These are phyloP conservation scores for Aeoliscus strigatus DNA, from an alignment of 2,797 vertebrate genomes.

Conservation along the genomic window DNA sequence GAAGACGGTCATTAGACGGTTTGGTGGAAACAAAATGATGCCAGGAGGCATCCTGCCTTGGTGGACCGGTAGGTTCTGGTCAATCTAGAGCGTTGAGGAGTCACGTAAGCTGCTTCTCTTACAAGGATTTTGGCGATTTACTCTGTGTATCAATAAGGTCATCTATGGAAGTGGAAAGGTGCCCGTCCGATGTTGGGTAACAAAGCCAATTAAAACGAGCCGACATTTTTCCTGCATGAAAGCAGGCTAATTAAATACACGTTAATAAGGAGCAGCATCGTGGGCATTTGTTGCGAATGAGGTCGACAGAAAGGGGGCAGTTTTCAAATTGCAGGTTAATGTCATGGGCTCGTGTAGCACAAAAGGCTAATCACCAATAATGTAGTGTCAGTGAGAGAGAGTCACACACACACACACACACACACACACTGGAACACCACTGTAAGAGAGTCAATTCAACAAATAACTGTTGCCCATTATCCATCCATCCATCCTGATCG, in stretches of 20 bases:
- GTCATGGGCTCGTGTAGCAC: background rate
- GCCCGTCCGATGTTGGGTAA: conserved; percentile 56
- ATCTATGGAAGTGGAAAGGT: conserved; percentile 61
- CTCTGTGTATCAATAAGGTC: conserved; percentile 58
- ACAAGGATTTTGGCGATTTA: conserved; percentile 21
- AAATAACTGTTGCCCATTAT: too few relatives aligned
- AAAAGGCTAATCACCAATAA: background rate
- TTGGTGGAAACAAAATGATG: too few relatives aligned
- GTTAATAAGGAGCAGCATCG: conserved; percentile 23
- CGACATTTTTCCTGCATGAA: conserved; percentile 44
- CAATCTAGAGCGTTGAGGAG: too few relatives aligned
- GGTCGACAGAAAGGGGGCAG: background rate
- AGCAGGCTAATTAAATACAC: conserved; percentile 51
- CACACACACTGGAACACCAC: too few relatives aligned
- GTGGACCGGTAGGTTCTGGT: too few relatives aligned
- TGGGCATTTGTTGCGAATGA: conserved; percentile 8
- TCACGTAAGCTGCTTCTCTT: conserved; percentile 13
- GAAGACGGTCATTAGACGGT: too few relatives aligned
- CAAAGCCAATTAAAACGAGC: conserved; percentile 60
- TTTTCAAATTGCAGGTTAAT: conserved; percentile 4
- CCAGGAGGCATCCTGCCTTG: too few relatives aligned
- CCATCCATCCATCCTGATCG: too few relatives aligned
- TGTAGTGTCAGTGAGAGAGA: too few relatives aligned
- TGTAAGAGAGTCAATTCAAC: too few relatives aligned
- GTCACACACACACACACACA: too few relatives aligned